Evolutionary conservation across 2,888 invertebrate species (phyloP).

Genomic region (Nudaria mundana): DNA sequence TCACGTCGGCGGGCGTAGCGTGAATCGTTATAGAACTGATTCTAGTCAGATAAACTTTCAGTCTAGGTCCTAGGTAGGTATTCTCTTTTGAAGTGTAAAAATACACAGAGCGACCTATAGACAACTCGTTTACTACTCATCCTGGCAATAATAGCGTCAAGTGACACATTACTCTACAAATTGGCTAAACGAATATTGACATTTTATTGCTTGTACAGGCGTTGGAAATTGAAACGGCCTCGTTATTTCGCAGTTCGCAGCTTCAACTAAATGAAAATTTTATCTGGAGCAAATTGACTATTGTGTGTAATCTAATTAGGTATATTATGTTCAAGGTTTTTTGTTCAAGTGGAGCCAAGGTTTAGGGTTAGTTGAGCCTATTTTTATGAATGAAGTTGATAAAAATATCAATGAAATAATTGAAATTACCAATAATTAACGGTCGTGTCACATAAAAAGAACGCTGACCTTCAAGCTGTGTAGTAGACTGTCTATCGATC

Average conservation of each 20-base stretch:
- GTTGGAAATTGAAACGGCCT: constrained; percentile 37
- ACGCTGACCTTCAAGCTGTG: no score
- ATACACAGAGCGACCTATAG: neutral
- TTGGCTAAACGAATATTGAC: constrained; percentile 39
- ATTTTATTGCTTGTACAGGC: constrained; percentile 35
- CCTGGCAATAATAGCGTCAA: constrained; percentile 5
- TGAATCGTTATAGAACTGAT: no score
- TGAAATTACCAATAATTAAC: no score
- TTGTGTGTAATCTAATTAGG: constrained; percentile 27
- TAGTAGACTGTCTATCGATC: no score
- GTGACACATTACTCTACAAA: constrained; percentile 13
- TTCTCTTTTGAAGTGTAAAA: no score
- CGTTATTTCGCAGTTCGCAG: constrained; percentile 16
- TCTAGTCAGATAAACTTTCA: no score
- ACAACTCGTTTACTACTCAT: neutral
- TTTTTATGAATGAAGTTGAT: constrained; percentile 15
- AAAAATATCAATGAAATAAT: no score
- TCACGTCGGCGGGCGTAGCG: no score
- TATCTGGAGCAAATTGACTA: constrained; percentile 30
- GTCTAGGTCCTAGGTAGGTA: no score
- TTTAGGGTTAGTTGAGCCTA: no score
- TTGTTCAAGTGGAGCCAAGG: constrained; percentile 15
- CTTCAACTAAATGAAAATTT: constrained; percentile 22
- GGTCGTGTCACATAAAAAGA: no score
- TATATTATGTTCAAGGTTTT: constrained; percentile 25